Base-by-base conservation (phyloP, 2,113 vertebrate species). In the Aythya baeri region DNA sequence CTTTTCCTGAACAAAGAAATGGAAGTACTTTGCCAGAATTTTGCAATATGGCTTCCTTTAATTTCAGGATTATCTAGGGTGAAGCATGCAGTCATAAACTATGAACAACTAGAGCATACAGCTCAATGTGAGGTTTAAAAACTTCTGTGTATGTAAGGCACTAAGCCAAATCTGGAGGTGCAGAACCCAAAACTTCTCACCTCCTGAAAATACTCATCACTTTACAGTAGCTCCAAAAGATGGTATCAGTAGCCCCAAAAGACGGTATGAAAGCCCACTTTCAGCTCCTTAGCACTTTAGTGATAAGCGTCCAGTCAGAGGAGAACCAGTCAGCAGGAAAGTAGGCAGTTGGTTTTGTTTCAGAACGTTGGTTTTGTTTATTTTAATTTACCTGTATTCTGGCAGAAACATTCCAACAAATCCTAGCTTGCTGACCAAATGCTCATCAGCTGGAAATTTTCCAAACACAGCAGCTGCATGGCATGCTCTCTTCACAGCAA, bases 351-450 rank as follows among this genome's bases (percentile, higher is more conserved):
- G 57, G 1, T 71, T 83, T 74, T 63, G 31, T 50, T 95, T 92
- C 11, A 1, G 27, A 93, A 78, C 66, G 38, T 3, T 75, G 22
- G 16, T 38, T 95, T 94, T 78, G 76, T 90, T 88, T 88, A 1
- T 67, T 86, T 84, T 75, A 91, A 86, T 95, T 87, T 93, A 97
- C 96, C 94, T 96, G 93, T 65, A 79, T 68, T 89, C 77, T 76
- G 54, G 74, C 74, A 96, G 43, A 94, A 73, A 89, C 74, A 87
- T 95, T 95, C 93, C 95, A 97, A 50, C 41, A 94, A 94, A 96
- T 97, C 91, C 94, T 82, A 75, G 74, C 73, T 96, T 95, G 83
- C 86, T 92, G 96, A 94, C 94, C 89, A 95, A 96, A 94, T 36
- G 94, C 81, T 93, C 0, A 0, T 91, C 77, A 97, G 77, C 81